Conservation (phyloP, 2,113 vertebrate species). For the Nesoenas mayeri region DNA sequence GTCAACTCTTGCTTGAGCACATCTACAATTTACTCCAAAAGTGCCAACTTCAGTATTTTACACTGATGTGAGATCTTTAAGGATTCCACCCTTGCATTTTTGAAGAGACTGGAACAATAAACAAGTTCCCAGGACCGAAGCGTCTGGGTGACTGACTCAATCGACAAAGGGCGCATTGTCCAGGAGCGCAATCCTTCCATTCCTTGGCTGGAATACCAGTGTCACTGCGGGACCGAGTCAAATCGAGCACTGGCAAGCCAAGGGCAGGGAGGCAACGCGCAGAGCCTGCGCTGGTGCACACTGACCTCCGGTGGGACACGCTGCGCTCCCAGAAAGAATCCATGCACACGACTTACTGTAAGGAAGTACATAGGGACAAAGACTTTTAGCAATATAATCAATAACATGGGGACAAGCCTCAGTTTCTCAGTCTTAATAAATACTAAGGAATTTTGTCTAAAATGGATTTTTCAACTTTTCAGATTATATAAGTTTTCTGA, state of each 20-base stretch:
- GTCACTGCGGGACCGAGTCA: neutral
- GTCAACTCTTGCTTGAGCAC: neutral
- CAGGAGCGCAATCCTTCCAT: neutral
- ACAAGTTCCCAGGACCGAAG: neutral
- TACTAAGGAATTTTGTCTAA: neutral
- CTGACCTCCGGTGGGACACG: neutral
- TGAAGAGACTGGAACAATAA: neutral
- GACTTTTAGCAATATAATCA: neutral
- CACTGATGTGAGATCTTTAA: neutral
- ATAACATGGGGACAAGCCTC: neutral
- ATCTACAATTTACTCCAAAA: rapidly evolving
- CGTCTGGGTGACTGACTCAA: neutral
- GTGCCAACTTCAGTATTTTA: neutral
- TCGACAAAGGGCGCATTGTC: neutral
- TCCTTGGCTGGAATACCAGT: neutral
- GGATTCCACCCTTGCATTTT: neutral
- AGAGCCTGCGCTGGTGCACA: neutral
- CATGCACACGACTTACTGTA: rapidly evolving
- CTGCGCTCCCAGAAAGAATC: neutral
- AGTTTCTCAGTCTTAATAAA: neutral
- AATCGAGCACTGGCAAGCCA: neutral
- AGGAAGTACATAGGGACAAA: neutral
- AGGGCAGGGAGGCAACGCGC: neutral
- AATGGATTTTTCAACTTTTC: neutral
- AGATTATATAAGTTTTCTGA: neutral